Evolutionary conservation across 2,797 vertebrate species (phyloP).

Genomic region (Phataginus tricuspis): DNA sequence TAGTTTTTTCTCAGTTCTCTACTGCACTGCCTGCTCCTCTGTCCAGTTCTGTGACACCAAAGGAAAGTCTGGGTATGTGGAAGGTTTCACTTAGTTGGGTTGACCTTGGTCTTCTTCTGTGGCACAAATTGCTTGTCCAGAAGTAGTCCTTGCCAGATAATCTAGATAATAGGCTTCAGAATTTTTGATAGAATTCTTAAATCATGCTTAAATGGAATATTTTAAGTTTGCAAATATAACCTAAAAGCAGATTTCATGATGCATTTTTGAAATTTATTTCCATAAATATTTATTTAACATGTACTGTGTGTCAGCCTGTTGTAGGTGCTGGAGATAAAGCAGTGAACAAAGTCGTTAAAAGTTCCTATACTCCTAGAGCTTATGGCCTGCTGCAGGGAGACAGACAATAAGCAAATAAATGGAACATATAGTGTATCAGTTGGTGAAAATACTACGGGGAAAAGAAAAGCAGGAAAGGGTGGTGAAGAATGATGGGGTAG

Average conservation of each 20-base stretch:
- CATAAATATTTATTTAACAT: background rate
- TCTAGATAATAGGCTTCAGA: background rate
- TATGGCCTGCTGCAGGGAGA: background rate
- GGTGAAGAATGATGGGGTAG: background rate
- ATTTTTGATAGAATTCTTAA: background rate
- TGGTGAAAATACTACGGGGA: background rate
- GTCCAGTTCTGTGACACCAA: background rate
- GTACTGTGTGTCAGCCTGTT: background rate
- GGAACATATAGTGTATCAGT: background rate
- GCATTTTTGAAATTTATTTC: slow-evolving; percentile 19
- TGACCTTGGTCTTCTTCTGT: background rate
- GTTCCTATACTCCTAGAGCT: background rate
- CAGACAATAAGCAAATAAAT: background rate
- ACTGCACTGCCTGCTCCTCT: background rate
- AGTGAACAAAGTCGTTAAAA: background rate
- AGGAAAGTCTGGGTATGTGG: background rate
- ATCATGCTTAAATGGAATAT: background rate
- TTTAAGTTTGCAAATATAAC: background rate
- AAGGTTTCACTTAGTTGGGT: background rate
- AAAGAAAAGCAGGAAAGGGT: background rate
- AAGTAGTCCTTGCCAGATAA: background rate
- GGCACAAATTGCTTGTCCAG: background rate
- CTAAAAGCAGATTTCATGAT: background rate
- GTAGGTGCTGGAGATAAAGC: background rate
- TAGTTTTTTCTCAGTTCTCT: background rate